Percentiles rank a stretch among this genome's conserved stretches.
phyloP scores from a whole-genome alignment of 2,113 vertebrate species.

The Ceuthmochares aereus region DNA sequence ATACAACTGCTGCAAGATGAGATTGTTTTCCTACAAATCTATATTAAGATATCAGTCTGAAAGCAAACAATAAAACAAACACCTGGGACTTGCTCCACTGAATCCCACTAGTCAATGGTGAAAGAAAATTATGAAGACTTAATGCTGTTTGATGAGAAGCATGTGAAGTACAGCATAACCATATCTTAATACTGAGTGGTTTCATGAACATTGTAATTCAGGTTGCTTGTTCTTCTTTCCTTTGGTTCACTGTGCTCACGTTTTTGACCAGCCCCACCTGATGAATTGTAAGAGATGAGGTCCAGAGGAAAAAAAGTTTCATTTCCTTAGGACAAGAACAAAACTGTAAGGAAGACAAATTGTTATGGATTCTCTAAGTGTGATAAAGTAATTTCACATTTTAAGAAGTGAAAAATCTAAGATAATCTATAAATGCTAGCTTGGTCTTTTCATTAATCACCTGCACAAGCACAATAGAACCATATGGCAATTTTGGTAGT shows the following conservation, averaged over 20 bases:
- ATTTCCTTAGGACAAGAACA: neutral
- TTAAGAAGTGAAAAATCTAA: neutral
- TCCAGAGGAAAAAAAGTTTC: neutral
- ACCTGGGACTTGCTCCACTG: neutral
- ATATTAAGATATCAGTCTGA: neutral
- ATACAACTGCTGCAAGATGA: neutral
- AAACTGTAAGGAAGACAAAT: neutral
- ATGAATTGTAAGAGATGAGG: neutral
- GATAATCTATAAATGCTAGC: neutral
- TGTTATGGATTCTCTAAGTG: neutral
- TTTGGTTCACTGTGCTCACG: neutral
- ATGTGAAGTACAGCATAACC: neutral
- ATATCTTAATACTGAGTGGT: neutral
- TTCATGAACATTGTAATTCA: neutral
- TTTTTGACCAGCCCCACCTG: neutral
- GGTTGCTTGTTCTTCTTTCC: neutral
- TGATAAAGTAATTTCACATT: neutral
- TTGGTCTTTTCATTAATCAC: neutral
- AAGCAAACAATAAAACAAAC: neutral
- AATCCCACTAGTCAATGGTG: neutral
- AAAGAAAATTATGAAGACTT: neutral
- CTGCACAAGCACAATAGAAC: neutral
- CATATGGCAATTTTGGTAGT: neutral
- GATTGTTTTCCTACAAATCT: neutral
- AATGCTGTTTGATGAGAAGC: neutral